Conservation (phyloP, 2,888 invertebrate species). For the Nipponacmea schrenckii region DNA sequence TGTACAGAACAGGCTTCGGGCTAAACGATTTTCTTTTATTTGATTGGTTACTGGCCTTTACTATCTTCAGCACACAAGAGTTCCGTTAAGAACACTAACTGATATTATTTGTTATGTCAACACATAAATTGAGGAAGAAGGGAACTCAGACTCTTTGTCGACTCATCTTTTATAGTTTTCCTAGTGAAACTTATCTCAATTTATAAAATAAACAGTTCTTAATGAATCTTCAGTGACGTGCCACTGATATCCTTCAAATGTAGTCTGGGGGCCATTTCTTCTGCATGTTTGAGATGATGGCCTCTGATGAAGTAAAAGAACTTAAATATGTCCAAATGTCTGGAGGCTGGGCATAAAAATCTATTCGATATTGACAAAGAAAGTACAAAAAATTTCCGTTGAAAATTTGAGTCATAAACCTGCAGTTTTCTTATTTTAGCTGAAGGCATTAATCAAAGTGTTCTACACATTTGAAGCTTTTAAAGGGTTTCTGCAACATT, state of each 20-base stretch:
- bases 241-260: neutral
- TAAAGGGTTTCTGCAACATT: no score
- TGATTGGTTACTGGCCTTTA: neutral
- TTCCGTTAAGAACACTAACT: neutral
- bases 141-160: neutral
- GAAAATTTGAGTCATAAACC: no score
- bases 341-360: no score
- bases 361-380: no score
- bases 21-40: neutral
- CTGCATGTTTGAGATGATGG: neutral
- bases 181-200: neutral
- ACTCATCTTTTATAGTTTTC: neutral
- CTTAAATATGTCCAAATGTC: no score
- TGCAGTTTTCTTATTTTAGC: no score
- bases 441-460: no score
- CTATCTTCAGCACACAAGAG: neutral
- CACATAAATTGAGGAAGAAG: neutral
- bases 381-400: no score
- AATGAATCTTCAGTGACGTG: neutral
- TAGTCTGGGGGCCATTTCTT: neutral
- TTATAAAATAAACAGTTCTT: neutral
- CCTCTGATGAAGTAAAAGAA: neutral
- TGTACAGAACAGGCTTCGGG: slow-evolving; percentile 2
- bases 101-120: slow-evolving; percentile 1
- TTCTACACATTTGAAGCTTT: no score